Base-by-base conservation (phyloP, 1,140 invertebrate genomes). In the Melipona quadrifasciata region DNA sequence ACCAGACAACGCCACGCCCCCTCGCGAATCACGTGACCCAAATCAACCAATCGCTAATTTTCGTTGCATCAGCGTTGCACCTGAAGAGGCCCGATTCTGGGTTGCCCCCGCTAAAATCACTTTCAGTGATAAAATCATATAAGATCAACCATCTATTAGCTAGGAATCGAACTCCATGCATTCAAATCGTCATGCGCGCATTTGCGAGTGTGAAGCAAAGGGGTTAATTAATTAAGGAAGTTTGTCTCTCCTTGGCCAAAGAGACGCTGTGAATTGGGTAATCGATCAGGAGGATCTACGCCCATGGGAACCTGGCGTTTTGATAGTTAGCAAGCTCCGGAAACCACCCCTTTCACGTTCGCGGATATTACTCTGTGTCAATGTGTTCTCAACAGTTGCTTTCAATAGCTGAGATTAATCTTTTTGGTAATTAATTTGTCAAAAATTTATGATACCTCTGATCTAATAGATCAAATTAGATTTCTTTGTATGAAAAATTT, bases 321-420 rank as follows among this genome's bases (percentile, higher is more conserved):
- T 51, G 68, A 61, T 82, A 61, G 72, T 80, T 74, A 78, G 39
- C 80, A 8, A 72, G 81, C 84, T 86, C 58, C 53, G 47, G 47
- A 84, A 87, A 89, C 87, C 87, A 90, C 86, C 84, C 80, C 83
- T 90, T 83, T 76, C 74, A 84, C 84, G 87, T 89, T 84, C 65
- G 16, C 76, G 68, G 70, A 67, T 85, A 80, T 84, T 80, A 71
- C 76, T 87, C 86, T 77, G 71, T 70, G 80, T 85, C 73, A 80
- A 27, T 61, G 68, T 82, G 6, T 2, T 61, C 55, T 61, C 17
- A 55, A 75, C 34, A 51, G 39, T 10, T 16, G 19, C 47, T 27
- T 68, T 72, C 17, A 27, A 72, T 31, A 47, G 2, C 14, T 24
- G 12, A 57, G 16, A 24, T 11, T 24, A 4, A 47, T 17, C 27